Base-by-base conservation (phyloP, 2,797 vertebrate genomes). In the Sebastes nivosus region DNA sequence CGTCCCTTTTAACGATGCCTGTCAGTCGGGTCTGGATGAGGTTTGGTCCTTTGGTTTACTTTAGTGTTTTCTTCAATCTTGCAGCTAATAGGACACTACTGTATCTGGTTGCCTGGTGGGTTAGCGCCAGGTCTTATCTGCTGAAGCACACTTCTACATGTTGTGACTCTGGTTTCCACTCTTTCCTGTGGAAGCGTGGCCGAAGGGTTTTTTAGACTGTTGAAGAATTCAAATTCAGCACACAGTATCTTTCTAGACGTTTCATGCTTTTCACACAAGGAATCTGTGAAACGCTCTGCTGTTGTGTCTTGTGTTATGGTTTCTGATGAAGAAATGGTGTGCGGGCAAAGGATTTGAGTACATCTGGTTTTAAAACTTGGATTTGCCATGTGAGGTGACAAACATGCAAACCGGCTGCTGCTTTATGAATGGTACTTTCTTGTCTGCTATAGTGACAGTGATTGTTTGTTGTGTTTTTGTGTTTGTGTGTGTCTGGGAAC, bases 51-150 rank as follows among this genome's bases (percentile, higher is more conserved):
- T 63, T 75, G 24, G 74, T 86, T 89, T 85, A 80, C 70, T 74
- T 81, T 16, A 20, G 22, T 59, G 59, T 81, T 74, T 83, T 75
- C 72, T 77, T 67, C 58, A 79, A 79, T 70, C 25, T 50, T 74
- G 30, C 25, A 73, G 25, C 81, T 79, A 88, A 63, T 69, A 72
- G 54, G 68, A 34, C 65, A 24, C 34, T 85, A 38, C 36, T 38
- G 36, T 14, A 79, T 90, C 79, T 76, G 71, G 68, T 80, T 55
- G 71, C 73, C 32, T 77, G 54, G 25, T 67, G 78, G 59, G 75
- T 70, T 42, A 68, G 68, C 4, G 13, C 36, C 73, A 42, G 67
- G 63, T 9, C 77, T 91, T 90, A 88, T 92, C 89, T 87, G 60
- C 60, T 81, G 36, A 58, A 75, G 36, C 66, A 57, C 72, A 73